Conservation (phyloP, 2,888 invertebrate species). For the Clanis bilineata region DNA sequence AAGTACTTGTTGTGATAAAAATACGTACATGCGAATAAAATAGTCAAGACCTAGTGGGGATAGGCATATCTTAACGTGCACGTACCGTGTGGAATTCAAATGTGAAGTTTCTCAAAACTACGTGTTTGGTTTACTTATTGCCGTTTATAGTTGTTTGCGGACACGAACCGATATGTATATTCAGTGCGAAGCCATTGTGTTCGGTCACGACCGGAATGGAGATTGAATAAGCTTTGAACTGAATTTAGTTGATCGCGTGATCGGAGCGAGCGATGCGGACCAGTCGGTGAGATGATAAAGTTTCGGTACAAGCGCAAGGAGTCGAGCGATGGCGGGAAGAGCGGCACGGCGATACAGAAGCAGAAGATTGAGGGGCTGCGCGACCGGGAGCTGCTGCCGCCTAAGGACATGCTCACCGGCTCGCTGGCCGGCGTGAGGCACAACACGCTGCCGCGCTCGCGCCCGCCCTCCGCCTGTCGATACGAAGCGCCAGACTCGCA, state of each 20-base stretch:
- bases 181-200: constrained; percentile 68
- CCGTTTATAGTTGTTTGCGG: constrained; percentile 59
- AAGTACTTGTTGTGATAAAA: constrained; percentile 25
- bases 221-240: constrained; percentile 39
- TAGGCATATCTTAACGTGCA: constrained; percentile 47
- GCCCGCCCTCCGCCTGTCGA: constrained; percentile 56
- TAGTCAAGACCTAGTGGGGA: constrained; percentile 29
- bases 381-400: constrained; percentile 70
- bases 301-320: constrained; percentile 86
- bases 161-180: constrained; percentile 49
- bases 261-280: constrained; percentile 59
- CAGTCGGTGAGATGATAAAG: constrained; percentile 81
- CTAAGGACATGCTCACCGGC: constrained; percentile 69
- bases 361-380: constrained; percentile 73
- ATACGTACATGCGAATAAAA: constrained; percentile 27
- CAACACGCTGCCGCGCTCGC: constrained; percentile 71
- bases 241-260: constrained; percentile 42
- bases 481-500: constrained; percentile 51
- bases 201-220: constrained; percentile 53
- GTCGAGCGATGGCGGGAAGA: constrained; percentile 58
- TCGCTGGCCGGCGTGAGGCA: constrained; percentile 68
- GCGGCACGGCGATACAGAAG: constrained; percentile 68
- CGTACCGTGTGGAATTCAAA: constrained; percentile 56
- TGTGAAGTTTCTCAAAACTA: constrained; percentile 58
- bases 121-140: constrained; percentile 75